A percentile compares a stretch with the other conserved stretches of the same genome.
phyloP scores from a whole-genome alignment of 2,797 vertebrate genomes.

The Nyctibius grandis region DNA sequence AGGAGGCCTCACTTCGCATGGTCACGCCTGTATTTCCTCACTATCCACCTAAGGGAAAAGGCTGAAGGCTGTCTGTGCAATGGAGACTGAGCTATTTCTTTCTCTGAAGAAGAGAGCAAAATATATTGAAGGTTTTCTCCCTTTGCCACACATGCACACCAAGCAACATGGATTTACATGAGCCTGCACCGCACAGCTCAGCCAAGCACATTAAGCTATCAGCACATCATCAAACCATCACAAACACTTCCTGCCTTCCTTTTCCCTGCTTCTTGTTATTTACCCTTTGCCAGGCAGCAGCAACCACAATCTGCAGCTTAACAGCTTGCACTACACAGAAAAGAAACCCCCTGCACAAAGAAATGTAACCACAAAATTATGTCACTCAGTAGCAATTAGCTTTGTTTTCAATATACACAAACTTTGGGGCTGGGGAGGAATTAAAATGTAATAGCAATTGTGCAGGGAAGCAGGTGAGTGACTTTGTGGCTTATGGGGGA shows the following conservation, averaged over 20 bases:
- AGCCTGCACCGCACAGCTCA: neutral
- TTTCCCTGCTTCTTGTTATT: neutral
- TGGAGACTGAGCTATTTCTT: neutral
- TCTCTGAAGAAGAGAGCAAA: neutral
- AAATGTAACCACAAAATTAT: neutral
- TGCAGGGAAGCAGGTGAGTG: neutral
- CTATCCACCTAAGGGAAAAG: neutral
- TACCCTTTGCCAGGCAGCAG: neutral
- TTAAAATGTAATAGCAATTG: neutral
- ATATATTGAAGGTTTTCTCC: neutral
- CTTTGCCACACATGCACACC: neutral
- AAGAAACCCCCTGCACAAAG: neutral
- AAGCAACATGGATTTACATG: neutral
- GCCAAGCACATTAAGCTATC: neutral
- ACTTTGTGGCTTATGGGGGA: neutral
- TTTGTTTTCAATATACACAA: constrained; percentile 9
- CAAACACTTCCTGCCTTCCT: neutral
- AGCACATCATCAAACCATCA: constrained; percentile 18
- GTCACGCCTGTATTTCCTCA: neutral
- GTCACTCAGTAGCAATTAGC: constrained; percentile 42
- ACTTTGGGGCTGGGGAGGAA: neutral
- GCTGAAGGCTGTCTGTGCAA: neutral
- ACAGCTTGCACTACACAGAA: neutral
- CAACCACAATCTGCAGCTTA: neutral
- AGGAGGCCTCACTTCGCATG: neutral